Percentiles rank a stretch among this genome's conserved stretches.
phyloP scores from a whole-genome alignment of 2,888 invertebrate genomes.

The Lamellibrachia columna region DNA sequence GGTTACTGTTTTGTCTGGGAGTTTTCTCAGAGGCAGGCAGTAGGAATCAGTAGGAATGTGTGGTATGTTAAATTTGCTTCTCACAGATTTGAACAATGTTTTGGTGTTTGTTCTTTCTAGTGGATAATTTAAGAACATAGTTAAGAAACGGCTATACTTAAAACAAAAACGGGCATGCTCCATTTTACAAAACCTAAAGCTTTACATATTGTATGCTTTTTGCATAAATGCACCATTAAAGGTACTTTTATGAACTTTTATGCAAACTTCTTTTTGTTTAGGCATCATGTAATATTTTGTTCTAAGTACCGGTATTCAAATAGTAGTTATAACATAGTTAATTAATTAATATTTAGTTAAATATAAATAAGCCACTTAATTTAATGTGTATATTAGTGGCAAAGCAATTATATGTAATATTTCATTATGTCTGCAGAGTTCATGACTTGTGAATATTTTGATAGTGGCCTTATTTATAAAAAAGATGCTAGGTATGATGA shows the following conservation, averaged over 20 bases:
- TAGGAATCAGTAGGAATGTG: neutral
- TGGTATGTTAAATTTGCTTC: neutral
- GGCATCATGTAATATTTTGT: neutral
- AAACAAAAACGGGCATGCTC: neutral
- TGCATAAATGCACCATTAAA: neutral
- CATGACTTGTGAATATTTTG: neutral
- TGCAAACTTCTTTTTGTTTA: neutral
- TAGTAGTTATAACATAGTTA: neutral
- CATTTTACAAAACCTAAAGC: neutral
- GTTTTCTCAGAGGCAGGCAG: neutral
- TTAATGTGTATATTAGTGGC: neutral
- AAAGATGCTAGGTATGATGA: neutral
- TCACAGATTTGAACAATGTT: neutral
- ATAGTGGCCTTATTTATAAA: conserved; percentile 1
- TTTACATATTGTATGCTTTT: neutral
- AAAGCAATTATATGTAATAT: neutral
- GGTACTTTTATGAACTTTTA: neutral
- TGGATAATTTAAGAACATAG: neutral
- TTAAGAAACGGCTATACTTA: neutral
- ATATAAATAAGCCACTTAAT: neutral
- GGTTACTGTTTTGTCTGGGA: neutral
- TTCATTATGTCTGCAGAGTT: neutral
- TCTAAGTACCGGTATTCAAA: neutral
- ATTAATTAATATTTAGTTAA: neutral
- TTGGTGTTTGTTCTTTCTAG: neutral